Evolutionary conservation across 2,113 vertebrate species (phyloP).

Genomic region (Pseudopodoces humilis): DNA sequence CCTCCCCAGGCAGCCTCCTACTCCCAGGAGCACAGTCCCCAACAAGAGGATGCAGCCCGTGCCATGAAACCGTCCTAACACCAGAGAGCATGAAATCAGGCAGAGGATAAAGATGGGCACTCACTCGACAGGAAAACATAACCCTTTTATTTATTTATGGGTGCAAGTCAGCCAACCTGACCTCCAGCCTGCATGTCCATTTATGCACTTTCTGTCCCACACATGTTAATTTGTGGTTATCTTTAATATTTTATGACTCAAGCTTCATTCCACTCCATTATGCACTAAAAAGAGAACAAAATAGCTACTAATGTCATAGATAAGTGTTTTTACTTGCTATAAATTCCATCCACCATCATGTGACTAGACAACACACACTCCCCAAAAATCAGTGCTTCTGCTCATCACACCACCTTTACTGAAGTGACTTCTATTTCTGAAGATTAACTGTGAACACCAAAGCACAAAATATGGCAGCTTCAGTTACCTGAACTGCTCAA

Average conservation of each 20-base stretch:
- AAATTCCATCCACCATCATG: background rate
- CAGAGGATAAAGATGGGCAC: background rate
- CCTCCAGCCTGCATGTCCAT: background rate
- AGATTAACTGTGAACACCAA: background rate
- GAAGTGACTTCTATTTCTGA: background rate
- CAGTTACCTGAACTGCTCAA: background rate
- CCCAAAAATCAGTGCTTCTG: background rate
- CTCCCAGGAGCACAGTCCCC: background rate
- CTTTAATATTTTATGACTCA: constrained; percentile 31
- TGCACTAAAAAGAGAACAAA: background rate
- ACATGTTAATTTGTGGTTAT: background rate
- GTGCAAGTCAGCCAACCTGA: background rate
- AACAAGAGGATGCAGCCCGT: background rate
- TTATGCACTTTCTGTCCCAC: background rate
- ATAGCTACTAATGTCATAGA: background rate
- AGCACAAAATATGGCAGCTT: background rate
- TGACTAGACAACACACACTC: background rate
- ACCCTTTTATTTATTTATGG: constrained; percentile 33
- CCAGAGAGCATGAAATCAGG: background rate
- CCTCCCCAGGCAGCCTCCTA: no score
- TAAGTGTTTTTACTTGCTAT: background rate
- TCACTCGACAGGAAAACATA: background rate
- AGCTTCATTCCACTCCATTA: background rate
- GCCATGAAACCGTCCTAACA: background rate
- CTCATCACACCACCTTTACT: background rate